A percentile compares a stretch with the other conserved stretches of the same genome.
These are phyloP conservation scores for Iselma pallidipennis DNA, from an alignment of 2,888 invertebrate species.

Conservation along the genomic window DNA sequence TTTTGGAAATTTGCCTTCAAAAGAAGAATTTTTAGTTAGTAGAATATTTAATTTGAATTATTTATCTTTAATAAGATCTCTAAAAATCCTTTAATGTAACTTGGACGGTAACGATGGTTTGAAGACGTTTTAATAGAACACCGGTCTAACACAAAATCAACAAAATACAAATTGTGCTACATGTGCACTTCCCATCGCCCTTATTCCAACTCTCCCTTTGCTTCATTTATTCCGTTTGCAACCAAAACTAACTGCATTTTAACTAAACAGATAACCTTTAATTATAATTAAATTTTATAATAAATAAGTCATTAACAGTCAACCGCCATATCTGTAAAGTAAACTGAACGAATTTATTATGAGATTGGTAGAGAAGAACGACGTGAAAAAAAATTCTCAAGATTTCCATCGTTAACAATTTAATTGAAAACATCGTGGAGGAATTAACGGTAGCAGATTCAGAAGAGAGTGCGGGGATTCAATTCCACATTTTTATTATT, in stretches of 20 bases:
- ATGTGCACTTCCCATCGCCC: constrained; percentile 8
- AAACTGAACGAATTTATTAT: not conserved
- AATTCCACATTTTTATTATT: not conserved
- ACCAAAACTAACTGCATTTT: too few species aligned
- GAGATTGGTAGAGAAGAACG: not conserved
- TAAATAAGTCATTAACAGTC: too few species aligned
- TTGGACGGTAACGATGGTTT: constrained; percentile 22
- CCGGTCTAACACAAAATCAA: constrained; percentile 24
- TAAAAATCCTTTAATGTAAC: constrained; percentile 20
- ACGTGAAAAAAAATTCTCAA: not conserved
- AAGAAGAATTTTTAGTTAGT: too few species aligned
- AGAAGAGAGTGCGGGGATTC: not conserved
- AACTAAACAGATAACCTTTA: too few species aligned
- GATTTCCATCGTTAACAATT: not conserved
- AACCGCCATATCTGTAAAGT: too few species aligned
- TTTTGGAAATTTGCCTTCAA: too few species aligned
- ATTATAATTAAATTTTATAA: too few species aligned
- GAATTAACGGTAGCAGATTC: not conserved
- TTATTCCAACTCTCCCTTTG: not conserved
- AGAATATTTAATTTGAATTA: too few species aligned
- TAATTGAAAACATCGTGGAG: not conserved
- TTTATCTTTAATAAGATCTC: too few species aligned
- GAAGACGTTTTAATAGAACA: constrained; percentile 25
- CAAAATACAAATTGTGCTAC: constrained; percentile 21
- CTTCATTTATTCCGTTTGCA: too few species aligned